Conservation (phyloP, 2,113 vertebrate genomes). For the Festucalex cinctus region DNA sequence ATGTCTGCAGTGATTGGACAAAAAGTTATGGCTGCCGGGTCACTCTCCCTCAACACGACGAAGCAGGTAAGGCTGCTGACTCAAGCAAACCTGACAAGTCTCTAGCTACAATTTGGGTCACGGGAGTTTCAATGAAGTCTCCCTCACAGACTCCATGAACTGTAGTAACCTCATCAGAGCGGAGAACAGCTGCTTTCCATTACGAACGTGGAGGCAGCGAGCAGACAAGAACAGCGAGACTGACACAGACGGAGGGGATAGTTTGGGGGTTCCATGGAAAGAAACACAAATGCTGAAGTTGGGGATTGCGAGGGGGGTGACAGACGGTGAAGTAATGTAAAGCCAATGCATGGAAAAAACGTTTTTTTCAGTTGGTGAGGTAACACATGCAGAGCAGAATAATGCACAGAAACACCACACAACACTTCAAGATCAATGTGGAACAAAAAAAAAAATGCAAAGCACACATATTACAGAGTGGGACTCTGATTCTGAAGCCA, state of each 20-base stretch:
- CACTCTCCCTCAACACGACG: background rate
- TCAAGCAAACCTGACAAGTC: slow-evolving; percentile 10
- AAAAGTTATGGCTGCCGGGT: background rate
- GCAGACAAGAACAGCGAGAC: slow-evolving; percentile 34
- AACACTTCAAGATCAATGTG: slow-evolving; percentile 12
- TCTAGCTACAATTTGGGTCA: slow-evolving; percentile 30
- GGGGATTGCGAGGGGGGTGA: background rate
- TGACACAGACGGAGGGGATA: slow-evolving; percentile 14
- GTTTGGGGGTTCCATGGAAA: slow-evolving; percentile 32
- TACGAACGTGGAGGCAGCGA: slow-evolving; percentile 58
- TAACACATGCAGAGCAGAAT: slow-evolving; percentile 26
- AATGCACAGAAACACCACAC: slow-evolving; percentile 36
- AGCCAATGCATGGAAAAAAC: slow-evolving; percentile 37
- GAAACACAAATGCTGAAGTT: slow-evolving; percentile 26
- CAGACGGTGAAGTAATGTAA: slow-evolving; percentile 28
- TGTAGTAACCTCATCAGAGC: slow-evolving; percentile 67
- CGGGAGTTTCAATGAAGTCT: slow-evolving; percentile 34
- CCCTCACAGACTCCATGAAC: slow-evolving; percentile 51
- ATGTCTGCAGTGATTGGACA: background rate
- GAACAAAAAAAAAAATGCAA: slow-evolving; percentile 4
- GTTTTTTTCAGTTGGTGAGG: slow-evolving; percentile 10
- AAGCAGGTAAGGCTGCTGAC: slow-evolving; percentile 1
- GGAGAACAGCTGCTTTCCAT: slow-evolving; percentile 72
- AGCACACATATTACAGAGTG: background rate
- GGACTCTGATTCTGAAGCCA: slow-evolving; percentile 24